Conservation (phyloP, 1,140 invertebrate species). For the Diprion similis region DNA sequence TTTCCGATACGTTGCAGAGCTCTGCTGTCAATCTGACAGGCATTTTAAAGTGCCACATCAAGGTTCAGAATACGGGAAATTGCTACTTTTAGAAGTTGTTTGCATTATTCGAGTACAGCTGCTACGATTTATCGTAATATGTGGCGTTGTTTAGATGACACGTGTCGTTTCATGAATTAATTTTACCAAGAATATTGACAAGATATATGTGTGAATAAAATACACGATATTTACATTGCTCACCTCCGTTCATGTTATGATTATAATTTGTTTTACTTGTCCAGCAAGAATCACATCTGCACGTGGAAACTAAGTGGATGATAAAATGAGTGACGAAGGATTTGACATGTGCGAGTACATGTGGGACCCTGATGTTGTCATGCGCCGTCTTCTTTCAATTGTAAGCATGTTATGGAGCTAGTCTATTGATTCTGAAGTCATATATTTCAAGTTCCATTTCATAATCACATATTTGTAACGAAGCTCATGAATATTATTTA, state of each 20-base stretch:
- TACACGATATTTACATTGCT: background rate
- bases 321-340: constrained; percentile 1
- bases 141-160: background rate
- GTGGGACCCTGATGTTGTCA: background rate
- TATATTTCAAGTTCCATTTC: too few species aligned
- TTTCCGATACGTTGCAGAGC: background rate
- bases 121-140: too few species aligned
- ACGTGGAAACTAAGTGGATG: background rate
- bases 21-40: constrained; percentile 1
- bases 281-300: background rate
- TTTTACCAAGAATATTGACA: background rate
- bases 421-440: too few species aligned
- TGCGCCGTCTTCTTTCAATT: background rate
- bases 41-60: too few species aligned
- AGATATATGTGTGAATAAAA: too few species aligned
- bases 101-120: too few species aligned
- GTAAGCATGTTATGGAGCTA: background rate
- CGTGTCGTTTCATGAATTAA: background rate
- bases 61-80: background rate
- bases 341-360: constrained; percentile 5
- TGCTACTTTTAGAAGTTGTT: too few species aligned
- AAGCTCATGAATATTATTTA: too few species aligned
- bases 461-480: too few species aligned
- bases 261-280: background rate
- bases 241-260: background rate